phyloP scores from a whole-genome alignment of 2,113 vertebrate species.

The Chaenocephalus aceratus region DNA sequence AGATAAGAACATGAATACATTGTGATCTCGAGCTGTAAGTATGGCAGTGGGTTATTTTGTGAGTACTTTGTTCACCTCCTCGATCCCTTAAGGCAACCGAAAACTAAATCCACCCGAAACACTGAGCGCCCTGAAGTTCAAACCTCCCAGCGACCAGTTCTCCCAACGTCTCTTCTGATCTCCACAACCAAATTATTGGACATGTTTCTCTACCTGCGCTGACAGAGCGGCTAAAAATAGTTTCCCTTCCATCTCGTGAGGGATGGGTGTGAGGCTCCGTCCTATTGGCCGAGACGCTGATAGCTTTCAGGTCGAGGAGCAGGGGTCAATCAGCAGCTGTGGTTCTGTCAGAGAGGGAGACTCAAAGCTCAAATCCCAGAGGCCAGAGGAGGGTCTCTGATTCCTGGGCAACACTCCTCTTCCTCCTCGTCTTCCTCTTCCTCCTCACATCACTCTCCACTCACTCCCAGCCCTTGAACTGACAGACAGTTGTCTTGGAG shows the following conservation, averaged over 20 bases:
- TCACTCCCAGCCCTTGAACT: conserved; percentile 62
- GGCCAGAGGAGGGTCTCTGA: conserved; percentile 61
- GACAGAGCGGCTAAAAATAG: conserved; percentile 62
- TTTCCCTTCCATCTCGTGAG: conserved; percentile 58
- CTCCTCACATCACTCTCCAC: conserved; percentile 61
- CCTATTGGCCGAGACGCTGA: conserved; percentile 40
- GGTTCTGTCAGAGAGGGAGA: conserved; percentile 38
- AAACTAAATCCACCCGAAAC: conserved; percentile 36
- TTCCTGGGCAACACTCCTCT: conserved; percentile 59
- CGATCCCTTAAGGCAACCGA: neutral
- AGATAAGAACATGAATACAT: too few relatives aligned
- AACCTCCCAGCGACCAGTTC: conserved; percentile 53
- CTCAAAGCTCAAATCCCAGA: conserved; percentile 38
- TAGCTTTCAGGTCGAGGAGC: conserved; percentile 40
- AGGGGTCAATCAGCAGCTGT: conserved; percentile 45
- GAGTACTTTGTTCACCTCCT: neutral
- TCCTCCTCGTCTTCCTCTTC: conserved; percentile 42
- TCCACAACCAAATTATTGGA: conserved; percentile 14
- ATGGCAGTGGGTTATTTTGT: too few relatives aligned
- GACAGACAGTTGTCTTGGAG: conserved; percentile 78
- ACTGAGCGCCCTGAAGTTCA: conserved; percentile 48
- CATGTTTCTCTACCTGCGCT: too few relatives aligned
- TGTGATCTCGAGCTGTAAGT: too few relatives aligned
- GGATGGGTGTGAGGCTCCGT: conserved; percentile 48
- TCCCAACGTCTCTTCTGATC: conserved; percentile 57